Conservation (phyloP, 2,797 vertebrate genomes). For the Tangara arthus region DNA sequence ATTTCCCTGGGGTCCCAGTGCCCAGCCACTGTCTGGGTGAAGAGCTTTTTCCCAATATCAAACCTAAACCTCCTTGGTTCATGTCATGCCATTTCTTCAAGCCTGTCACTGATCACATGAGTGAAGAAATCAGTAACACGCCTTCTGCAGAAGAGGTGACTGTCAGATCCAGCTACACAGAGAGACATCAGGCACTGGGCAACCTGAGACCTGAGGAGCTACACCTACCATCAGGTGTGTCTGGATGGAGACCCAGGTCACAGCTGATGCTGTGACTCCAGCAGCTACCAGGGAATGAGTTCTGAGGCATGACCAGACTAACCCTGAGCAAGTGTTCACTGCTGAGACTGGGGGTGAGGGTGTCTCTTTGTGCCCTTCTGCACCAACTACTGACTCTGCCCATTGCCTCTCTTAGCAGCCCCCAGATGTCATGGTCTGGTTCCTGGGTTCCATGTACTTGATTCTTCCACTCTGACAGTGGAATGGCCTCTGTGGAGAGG, state of each 20-base stretch:
- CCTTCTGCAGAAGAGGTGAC: neutral
- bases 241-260: neutral
- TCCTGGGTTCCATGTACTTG: neutral
- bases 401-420: neutral
- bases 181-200: neutral
- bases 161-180: neutral
- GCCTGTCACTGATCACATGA: too few relatives aligned
- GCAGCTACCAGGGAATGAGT: neutral
- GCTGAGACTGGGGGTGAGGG: neutral
- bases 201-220: neutral
- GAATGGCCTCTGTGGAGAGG: neutral
- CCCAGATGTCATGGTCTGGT: accelerated
- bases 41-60: neutral
- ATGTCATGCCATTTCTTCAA: neutral
- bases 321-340: neutral
- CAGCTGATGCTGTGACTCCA: neutral
- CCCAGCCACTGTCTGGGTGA: neutral
- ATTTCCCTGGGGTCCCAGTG: neutral
- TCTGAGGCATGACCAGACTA: neutral
- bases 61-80: neutral
- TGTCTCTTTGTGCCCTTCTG: neutral
- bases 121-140: neutral
- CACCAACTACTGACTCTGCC: neutral
- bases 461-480: neutral
- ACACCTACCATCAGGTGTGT: neutral